Evolutionary conservation across 2,113 vertebrate genomes (phyloP).

Genomic region (Odocoileus hemionus): DNA sequence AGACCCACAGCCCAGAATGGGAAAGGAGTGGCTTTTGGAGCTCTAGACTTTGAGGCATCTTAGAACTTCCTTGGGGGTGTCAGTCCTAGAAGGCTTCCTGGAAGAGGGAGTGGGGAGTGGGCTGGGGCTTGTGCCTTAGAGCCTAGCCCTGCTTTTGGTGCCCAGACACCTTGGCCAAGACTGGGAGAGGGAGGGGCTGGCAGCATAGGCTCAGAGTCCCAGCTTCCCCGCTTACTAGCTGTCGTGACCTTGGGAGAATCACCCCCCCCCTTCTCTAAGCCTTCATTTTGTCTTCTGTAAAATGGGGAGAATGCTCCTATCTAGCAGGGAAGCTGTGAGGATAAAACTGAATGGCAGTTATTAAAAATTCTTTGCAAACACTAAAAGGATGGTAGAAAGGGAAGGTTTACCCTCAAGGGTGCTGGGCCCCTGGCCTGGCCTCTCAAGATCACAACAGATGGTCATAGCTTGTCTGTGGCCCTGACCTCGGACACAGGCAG

Average conservation of each 20-base stretch:
- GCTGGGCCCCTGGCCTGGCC: constrained; percentile 32
- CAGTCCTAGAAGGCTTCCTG: constrained; percentile 4
- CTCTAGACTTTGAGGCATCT: not conserved
- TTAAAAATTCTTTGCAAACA: constrained; percentile 1
- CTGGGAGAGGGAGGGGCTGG: not conserved
- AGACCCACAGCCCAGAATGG: not conserved
- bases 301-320: not conserved
- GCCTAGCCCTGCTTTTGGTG: not conserved
- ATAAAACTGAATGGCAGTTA: not conserved
- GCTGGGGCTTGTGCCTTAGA: not conserved
- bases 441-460: constrained; percentile 78
- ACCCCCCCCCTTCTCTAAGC: not conserved
- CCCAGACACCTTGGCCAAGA: not conserved
- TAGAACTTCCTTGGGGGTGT: not conserved
- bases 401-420: constrained; percentile 12
- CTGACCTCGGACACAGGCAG: constrained; percentile 69
- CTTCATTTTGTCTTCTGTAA: not conserved
- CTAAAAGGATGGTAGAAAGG: not conserved
- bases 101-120: not conserved
- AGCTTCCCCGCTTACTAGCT: not conserved
- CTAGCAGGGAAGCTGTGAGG: not conserved
- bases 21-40: not conserved
- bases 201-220: not conserved
- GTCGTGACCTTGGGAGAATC: not conserved
- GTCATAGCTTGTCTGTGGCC: constrained; percentile 80